A percentile compares a stretch with the other conserved stretches of the same genome.
These are phyloP conservation scores for Seriola dumerili DNA, from an alignment of 2,113 vertebrate species.

Conservation along the genomic window DNA sequence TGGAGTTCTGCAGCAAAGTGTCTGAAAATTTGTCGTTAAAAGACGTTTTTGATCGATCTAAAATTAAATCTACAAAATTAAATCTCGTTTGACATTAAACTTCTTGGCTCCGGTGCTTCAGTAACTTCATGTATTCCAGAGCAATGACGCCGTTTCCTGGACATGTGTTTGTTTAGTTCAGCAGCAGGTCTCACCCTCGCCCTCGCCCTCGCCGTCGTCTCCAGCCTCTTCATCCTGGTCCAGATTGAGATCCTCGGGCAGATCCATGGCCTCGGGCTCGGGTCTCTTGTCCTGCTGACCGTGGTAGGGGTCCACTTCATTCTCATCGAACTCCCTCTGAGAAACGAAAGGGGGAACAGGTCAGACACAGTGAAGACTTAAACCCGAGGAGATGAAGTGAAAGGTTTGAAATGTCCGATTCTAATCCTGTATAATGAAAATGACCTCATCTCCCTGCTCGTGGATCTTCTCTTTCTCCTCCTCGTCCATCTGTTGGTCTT, in stretches of 20 bases:
- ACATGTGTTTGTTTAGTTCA: too few species aligned
- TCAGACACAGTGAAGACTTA: neutral
- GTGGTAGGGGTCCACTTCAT: slow-evolving; percentile 95
- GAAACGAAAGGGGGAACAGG: neutral
- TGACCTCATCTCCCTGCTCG: slow-evolving; percentile 95
- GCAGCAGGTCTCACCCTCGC: slow-evolving; percentile 78
- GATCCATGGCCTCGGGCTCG: slow-evolving; percentile 91
- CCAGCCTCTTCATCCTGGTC: slow-evolving; percentile 86
- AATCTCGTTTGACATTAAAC: too few species aligned
- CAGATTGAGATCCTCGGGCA: slow-evolving; percentile 93
- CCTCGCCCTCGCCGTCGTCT: slow-evolving; percentile 84
- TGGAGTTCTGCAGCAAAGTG: too few species aligned
- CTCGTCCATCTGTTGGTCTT: slow-evolving; percentile 80
- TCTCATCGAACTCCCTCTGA: slow-evolving; percentile 96
- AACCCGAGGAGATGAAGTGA: neutral
- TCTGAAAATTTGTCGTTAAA: too few species aligned
- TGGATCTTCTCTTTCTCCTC: slow-evolving; percentile 89
- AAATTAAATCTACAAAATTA: too few species aligned
- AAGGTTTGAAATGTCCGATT: neutral
- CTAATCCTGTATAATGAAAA: neutral
- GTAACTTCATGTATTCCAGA: too few species aligned
- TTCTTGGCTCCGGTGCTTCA: too few species aligned
- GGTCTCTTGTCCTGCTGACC: slow-evolving; percentile 89
- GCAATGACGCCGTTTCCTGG: too few species aligned
- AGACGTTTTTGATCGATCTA: too few species aligned